Evolutionary conservation across 2,888 invertebrate genomes (phyloP).

Genomic region (Allophyes oxyacanthae): DNA sequence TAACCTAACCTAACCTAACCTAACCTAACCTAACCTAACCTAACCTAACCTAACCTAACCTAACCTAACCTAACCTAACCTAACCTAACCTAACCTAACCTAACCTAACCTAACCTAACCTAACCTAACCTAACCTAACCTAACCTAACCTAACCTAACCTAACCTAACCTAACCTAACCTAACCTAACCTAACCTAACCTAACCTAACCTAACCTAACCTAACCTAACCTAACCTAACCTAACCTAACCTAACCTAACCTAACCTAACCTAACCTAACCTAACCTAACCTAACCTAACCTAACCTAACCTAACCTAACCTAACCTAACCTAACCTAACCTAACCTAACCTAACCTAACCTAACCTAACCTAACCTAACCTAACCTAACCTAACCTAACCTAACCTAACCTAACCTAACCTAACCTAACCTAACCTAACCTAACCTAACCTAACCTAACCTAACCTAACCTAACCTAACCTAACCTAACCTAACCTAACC

Average conservation of each 20-base stretch:
- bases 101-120: slow-evolving; percentile 35
- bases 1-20: slow-evolving; percentile 39
- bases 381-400: slow-evolving; percentile 28
- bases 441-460: slow-evolving; percentile 28
- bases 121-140: slow-evolving; percentile 33
- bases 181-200: slow-evolving; percentile 47
- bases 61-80: slow-evolving; percentile 22
- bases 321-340: slow-evolving; percentile 28
- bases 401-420: slow-evolving; percentile 22
- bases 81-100: slow-evolving; percentile 36
- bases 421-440: no score
- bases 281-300: slow-evolving; percentile 25
- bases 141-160: slow-evolving; percentile 39
- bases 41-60: slow-evolving; percentile 23
- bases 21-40: slow-evolving; percentile 32
- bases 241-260: slow-evolving; percentile 31
- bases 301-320: slow-evolving; percentile 21
- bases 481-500: no score
- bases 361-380: slow-evolving; percentile 37
- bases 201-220: slow-evolving; percentile 32
- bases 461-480: no score
- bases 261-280: slow-evolving; percentile 27
- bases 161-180: slow-evolving; percentile 31
- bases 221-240: slow-evolving; percentile 30
- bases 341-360: slow-evolving; percentile 31